Evolutionary conservation across 2,888 invertebrate genomes (phyloP).

Genomic region (Tiliacea citrago): DNA sequence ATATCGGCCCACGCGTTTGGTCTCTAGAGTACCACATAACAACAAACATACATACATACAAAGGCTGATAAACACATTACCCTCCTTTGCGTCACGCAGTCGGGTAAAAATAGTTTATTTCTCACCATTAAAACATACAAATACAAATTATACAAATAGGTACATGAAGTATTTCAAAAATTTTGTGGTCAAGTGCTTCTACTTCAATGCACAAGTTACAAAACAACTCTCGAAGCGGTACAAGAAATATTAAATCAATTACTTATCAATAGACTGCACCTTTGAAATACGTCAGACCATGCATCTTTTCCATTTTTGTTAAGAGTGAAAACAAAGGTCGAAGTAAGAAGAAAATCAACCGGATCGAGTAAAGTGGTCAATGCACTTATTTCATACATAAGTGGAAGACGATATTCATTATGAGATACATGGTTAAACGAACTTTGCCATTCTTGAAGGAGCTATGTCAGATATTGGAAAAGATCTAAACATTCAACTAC

Average conservation of each 20-base stretch:
- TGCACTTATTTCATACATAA: conserved; percentile 10
- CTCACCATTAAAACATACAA: too few relatives aligned
- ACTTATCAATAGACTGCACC: conserved; percentile 9
- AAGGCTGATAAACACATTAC: too few relatives aligned
- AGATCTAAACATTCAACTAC: conserved; percentile 1
- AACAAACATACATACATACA: too few relatives aligned
- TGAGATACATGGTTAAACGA: conserved; percentile 14
- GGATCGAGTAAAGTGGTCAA: conserved; percentile 2
- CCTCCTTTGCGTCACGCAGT: too few relatives aligned
- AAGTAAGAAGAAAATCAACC: conserved; percentile 12
- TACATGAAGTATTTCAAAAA: too few relatives aligned
- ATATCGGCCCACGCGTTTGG: too few relatives aligned
- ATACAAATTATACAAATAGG: too few relatives aligned
- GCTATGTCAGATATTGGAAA: not conserved
- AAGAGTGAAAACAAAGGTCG: conserved; percentile 19
- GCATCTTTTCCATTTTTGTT: conserved; percentile 17
- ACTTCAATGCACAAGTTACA: conserved; percentile 32
- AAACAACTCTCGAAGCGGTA: conserved; percentile 14
- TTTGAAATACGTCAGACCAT: not conserved
- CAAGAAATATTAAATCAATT: conserved; percentile 16
- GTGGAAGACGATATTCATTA: not conserved
- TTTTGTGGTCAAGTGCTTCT: not conserved
- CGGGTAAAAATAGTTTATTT: too few relatives aligned
- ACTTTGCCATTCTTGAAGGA: not conserved
- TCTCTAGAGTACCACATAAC: too few relatives aligned